Percentiles rank a stretch among this genome's conserved stretches.
Conservation (phyloP, 2,113 vertebrate genomes). For the Morone chrysops region DNA sequence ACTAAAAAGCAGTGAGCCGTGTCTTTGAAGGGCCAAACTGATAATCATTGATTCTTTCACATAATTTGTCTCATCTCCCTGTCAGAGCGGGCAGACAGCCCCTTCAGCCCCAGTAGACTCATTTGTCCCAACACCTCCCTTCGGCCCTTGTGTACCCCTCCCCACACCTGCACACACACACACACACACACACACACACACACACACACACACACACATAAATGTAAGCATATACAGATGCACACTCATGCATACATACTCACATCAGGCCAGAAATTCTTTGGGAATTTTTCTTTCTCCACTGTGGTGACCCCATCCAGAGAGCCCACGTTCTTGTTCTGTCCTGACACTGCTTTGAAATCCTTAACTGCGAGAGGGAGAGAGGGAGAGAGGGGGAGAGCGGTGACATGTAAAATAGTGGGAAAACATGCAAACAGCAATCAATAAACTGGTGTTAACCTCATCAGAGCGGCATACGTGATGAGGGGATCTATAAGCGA, state of each 20-base stretch:
- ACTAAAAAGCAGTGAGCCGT: constrained; percentile 64
- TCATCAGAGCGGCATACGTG: constrained; percentile 78
- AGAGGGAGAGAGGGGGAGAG: neutral
- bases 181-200: constrained; percentile 46
- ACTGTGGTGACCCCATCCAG: constrained; percentile 80
- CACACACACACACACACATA: constrained; percentile 21
- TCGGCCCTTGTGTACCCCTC: constrained; percentile 40
- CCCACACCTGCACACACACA: constrained; percentile 27
- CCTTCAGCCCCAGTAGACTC: constrained; percentile 64
- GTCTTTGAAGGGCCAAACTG: constrained; percentile 67
- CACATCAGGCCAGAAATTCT: constrained; percentile 86
- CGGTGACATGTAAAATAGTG: constrained; percentile 75
- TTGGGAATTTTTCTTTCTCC: constrained; percentile 87
- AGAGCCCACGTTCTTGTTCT: constrained; percentile 76
- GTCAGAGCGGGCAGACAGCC: constrained; percentile 68
- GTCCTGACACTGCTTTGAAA: constrained; percentile 81
- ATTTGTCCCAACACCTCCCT: constrained; percentile 71
- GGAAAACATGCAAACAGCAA: constrained; percentile 85
- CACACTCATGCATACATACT: constrained; percentile 71
- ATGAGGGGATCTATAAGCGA: constrained; percentile 83
- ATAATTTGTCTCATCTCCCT: constrained; percentile 81
- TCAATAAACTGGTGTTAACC: constrained; percentile 87
- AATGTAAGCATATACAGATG: constrained; percentile 24
- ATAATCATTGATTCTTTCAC: constrained; percentile 76
- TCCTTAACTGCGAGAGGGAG: constrained; percentile 74